Evolutionary conservation across 2,888 invertebrate species (phyloP).

Genomic region (Dolichomitus sp.): DNA sequence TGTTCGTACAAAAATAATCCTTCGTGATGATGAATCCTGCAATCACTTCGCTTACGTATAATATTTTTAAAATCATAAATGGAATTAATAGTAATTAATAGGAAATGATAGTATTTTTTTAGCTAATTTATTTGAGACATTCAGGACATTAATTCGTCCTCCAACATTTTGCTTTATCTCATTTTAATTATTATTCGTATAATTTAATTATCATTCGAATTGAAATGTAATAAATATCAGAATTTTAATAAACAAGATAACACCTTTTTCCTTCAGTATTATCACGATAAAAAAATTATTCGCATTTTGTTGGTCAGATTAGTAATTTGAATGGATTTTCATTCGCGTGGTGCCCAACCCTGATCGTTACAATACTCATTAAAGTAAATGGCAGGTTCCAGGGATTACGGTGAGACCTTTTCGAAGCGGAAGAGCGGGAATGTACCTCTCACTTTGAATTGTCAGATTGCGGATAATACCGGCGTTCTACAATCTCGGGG

Average conservation of each 20-base stretch:
- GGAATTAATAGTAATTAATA: too few relatives aligned
- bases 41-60: background rate
- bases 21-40: background rate
- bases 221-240: too few relatives aligned
- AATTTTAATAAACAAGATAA: too few relatives aligned
- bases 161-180: too few relatives aligned
- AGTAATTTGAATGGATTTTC: background rate
- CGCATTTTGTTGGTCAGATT: background rate
- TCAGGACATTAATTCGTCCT: too few relatives aligned
- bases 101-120: too few relatives aligned
- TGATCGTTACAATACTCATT: slow-evolving; percentile 16
- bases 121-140: too few relatives aligned
- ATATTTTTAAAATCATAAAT: too few relatives aligned
- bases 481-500: background rate
- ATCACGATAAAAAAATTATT: background rate
- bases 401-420: slow-evolving; percentile 20
- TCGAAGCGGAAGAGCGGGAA: slow-evolving; percentile 39
- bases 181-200: too few relatives aligned
- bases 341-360: slow-evolving; percentile 1
- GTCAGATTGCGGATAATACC: slow-evolving; percentile 20
- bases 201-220: too few relatives aligned
- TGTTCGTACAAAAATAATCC: background rate
- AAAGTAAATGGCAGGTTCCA: slow-evolving; percentile 33
- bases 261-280: too few relatives aligned
- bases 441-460: slow-evolving; percentile 50